Evolutionary conservation across 2,113 vertebrate genomes (phyloP), one percentile per base, ranked within the genome.

Genomic region (Corythornis madagascariensis): DNA sequence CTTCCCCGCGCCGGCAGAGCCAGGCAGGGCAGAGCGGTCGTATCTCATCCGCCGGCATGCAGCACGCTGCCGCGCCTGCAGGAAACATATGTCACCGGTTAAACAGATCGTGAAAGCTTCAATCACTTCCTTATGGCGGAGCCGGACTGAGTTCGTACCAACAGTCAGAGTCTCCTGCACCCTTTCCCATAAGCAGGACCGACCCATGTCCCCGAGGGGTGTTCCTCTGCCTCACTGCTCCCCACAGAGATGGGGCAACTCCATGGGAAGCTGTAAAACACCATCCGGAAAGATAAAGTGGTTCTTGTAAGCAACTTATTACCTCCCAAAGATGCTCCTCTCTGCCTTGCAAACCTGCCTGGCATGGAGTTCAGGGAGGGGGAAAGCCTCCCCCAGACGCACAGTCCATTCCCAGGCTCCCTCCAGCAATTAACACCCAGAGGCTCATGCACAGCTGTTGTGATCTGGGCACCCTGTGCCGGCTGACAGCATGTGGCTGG

Each of bases 11-110:
- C 74, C 60, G 35, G 87, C 83, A 53, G 61, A 65, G 93, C 85
- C 69, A 35, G 79, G 86, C 92, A 53, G 79, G 83, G 93, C 42
- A 19, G 33, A 75, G 86, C 14, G 55, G 88, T 92, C 78, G 26
- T 95, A 93, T 89, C 91, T 92, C 93, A 92, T 81, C 83, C 47
- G 20, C 80, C 78, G 78, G 93, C 93, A 83, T 45, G 91, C 86
- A 66, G 94, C 92, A 59, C 28, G 26, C 93, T 7, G 82, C 86
- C 56, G 90, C n/a, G 93, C 92, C 96, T 83, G 91, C 95, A 96
- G 95, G 96, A 96, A 96, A 94, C 96, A 95, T 92, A 93, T 96
- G 96, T 96, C 96, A 96, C 94, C 80, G 69, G 75, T 96, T 97
- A 97, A 96, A 95, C 88, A 92, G 88, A 96, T 96, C 88, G 83